Conservation (phyloP, 2,888 invertebrate genomes). For the Diachrysia chrysitis region DNA sequence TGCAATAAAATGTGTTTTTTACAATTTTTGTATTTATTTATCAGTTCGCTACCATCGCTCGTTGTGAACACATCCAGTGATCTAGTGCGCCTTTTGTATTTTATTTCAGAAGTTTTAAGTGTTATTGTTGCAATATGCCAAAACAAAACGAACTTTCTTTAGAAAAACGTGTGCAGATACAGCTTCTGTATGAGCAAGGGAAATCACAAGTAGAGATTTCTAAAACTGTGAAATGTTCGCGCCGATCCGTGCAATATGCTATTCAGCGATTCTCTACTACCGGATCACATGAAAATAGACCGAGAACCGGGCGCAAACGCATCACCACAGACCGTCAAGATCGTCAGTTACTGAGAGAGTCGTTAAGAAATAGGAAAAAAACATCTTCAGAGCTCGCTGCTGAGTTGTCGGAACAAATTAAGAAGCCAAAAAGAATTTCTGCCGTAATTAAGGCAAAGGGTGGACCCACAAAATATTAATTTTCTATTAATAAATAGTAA, state of each 20-base stretch:
- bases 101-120: conserved; percentile 27
- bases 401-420: no score
- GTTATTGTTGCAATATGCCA: conserved; percentile 27
- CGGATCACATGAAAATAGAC: conserved; percentile 38
- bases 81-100: conserved; percentile 26
- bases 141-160: conserved; percentile 31
- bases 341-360: conserved; percentile 28
- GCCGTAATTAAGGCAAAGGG: no score
- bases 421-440: no score
- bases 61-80: conserved; percentile 29
- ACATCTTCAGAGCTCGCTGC: no score
- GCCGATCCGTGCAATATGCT: conserved; percentile 33
- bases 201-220: conserved; percentile 31
- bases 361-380: conserved; percentile 16
- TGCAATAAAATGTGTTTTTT: conserved; percentile 31
- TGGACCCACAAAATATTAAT: no score
- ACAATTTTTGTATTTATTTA: conserved; percentile 22
- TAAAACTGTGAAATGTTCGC: conserved; percentile 32
- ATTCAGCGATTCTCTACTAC: conserved; percentile 35
- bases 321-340: conserved; percentile 31
- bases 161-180: conserved; percentile 28
- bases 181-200: conserved; percentile 29
- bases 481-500: no score
- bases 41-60: conserved; percentile 31
- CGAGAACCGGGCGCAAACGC: conserved; percentile 42